Evolutionary conservation across 1,140 invertebrate species (phyloP).

Genomic region (Drosophila bocqueti): DNA sequence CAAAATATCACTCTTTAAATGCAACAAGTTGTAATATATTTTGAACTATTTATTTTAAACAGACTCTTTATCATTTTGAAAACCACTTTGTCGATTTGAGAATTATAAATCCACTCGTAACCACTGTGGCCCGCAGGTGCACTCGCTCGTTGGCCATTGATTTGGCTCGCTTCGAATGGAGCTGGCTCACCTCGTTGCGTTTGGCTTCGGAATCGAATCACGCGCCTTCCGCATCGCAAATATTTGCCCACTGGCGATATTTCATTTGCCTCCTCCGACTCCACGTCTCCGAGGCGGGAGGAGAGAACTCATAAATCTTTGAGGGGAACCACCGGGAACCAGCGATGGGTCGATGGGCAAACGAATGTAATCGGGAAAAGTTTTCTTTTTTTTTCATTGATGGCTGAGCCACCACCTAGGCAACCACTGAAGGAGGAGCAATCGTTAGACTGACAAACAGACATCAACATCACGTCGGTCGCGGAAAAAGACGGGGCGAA

Average conservation of each 20-base stretch:
- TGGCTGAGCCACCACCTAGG: slow-evolving; percentile 37
- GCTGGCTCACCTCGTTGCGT: slow-evolving; percentile 39
- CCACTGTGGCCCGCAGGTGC: slow-evolving; percentile 37
- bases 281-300: slow-evolving; percentile 33
- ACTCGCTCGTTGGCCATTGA: slow-evolving; percentile 54
- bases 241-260: slow-evolving; percentile 76
- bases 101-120: background rate
- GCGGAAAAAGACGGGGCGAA: slow-evolving; percentile 2
- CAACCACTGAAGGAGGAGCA: slow-evolving; percentile 65
- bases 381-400: slow-evolving; percentile 38
- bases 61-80: background rate
- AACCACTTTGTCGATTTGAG: background rate
- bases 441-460: slow-evolving; percentile 81
- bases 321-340: slow-evolving; percentile 32
- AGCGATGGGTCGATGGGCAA: slow-evolving; percentile 43
- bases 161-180: slow-evolving; percentile 43
- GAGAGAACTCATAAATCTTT: slow-evolving; percentile 76
- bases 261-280: slow-evolving; percentile 61
- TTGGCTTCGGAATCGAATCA: slow-evolving; percentile 59
- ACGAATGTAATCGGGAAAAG: slow-evolving; percentile 61
- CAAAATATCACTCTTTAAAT: no score
- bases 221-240: slow-evolving; percentile 66
- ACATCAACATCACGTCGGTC: slow-evolving; percentile 70
- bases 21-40: no score
- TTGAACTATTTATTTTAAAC: no score